These are phyloP conservation scores for Dinoponera quadriceps DNA, from an alignment of 1,140 invertebrate species.

Conservation along the genomic window DNA sequence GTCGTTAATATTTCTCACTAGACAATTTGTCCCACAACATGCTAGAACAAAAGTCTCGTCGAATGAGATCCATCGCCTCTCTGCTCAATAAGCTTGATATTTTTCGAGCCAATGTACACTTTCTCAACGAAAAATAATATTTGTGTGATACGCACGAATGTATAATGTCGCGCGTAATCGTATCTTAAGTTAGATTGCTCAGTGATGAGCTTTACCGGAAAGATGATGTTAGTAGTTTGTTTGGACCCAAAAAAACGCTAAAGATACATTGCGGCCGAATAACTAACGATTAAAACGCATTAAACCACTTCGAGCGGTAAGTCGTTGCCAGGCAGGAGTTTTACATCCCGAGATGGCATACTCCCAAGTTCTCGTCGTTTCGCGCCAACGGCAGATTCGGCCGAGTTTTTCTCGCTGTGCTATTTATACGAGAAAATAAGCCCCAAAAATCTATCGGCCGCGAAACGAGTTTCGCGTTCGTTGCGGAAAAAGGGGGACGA, in stretches of 20 bases:
- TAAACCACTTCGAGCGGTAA: slow-evolving; percentile 22
- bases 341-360: slow-evolving; percentile 72
- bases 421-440: slow-evolving; percentile 71
- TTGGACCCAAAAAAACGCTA: background rate
- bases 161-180: no score
- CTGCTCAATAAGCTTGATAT: no score
- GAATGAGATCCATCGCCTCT: background rate
- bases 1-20: background rate
- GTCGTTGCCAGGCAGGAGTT: slow-evolving; percentile 68
- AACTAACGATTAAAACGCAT: slow-evolving; percentile 49
- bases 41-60: background rate
- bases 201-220: background rate
- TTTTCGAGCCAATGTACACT: no score
- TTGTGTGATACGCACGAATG: no score
- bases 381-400: slow-evolving; percentile 67
- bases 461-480: slow-evolving; percentile 41
- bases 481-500: slow-evolving; percentile 7
- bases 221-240: background rate
- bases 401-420: slow-evolving; percentile 65
- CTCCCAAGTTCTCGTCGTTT: slow-evolving; percentile 69
- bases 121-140: no score
- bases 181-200: background rate
- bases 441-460: slow-evolving; percentile 54
- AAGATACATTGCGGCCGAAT: background rate
- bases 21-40: background rate